phyloP scores from a whole-genome alignment of 2,797 vertebrate species.

The Catostomus latipinnis region DNA sequence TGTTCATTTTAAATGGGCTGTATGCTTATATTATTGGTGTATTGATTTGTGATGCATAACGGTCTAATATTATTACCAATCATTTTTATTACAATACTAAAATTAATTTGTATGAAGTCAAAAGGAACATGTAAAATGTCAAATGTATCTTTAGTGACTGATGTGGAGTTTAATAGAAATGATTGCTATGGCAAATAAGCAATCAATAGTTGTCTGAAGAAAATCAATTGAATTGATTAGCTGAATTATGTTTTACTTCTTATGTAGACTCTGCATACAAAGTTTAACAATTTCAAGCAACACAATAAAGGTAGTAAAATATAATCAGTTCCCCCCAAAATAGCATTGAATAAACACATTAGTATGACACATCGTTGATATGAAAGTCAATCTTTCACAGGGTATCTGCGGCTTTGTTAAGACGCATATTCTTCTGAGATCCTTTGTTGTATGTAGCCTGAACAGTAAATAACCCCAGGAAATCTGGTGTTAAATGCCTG shows the following conservation, averaged over 20 bases:
- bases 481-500: no score
- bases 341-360: no score
- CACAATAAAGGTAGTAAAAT: no score
- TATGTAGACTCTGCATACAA: background rate
- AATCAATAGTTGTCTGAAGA: slow-evolving; percentile 24
- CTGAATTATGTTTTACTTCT: slow-evolving; percentile 6
- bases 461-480: no score
- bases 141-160: slow-evolving; percentile 22
- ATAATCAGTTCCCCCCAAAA: no score
- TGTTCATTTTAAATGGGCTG: background rate
- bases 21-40: slow-evolving; percentile 2
- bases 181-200: slow-evolving; percentile 23
- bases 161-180: slow-evolving; percentile 39
- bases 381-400: no score
- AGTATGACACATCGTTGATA: no score
- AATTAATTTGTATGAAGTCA: slow-evolving; percentile 9
- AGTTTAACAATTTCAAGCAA: background rate
- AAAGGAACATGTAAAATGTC: slow-evolving; percentile 1
- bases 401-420: no score
- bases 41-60: slow-evolving; percentile 13
- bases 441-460: no score
- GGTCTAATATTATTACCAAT: slow-evolving; percentile 2
- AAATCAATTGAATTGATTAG: slow-evolving; percentile 24
- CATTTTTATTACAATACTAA: slow-evolving; percentile 5
- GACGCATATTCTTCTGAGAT: no score